phyloP scores from a whole-genome alignment of 2,888 invertebrate genomes.

The Aphidoletes aphidimyza region DNA sequence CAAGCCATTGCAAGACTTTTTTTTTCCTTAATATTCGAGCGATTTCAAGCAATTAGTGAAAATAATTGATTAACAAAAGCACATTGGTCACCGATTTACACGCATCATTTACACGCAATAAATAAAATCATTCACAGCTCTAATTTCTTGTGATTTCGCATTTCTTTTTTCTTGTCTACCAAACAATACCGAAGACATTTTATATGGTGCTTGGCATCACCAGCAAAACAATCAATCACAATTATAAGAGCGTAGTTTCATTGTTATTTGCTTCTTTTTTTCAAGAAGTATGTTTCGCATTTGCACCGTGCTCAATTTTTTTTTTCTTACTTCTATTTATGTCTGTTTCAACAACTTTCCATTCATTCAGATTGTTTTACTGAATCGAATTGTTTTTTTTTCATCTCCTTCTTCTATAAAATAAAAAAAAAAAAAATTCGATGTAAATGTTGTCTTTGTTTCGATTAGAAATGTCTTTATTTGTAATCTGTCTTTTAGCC shows the following conservation, averaged over 20 bases:
- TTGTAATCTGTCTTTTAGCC: background rate
- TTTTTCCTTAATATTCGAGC: too few species aligned
- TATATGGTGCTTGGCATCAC: background rate
- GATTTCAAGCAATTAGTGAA: background rate
- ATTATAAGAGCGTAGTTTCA: background rate
- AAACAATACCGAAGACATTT: background rate
- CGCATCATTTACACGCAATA: slow-evolving; percentile 10
- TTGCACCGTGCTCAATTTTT: background rate
- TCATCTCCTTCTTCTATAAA: background rate
- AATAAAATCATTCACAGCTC: background rate
- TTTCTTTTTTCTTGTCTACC: too few species aligned
- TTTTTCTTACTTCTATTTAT: background rate
- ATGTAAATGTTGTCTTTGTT: background rate
- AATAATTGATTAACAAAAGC: background rate
- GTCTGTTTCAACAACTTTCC: background rate
- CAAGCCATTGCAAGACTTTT: background rate
- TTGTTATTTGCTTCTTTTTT: too few species aligned
- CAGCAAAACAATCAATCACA: background rate
- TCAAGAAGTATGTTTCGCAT: background rate
- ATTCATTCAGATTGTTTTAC: background rate
- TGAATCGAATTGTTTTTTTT: background rate
- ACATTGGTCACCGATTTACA: slow-evolving; percentile 10
- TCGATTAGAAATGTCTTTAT: background rate
- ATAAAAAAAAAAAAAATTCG: too few species aligned
- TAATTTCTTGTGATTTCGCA: background rate